Evolutionary conservation across 2,113 vertebrate genomes (phyloP).

Genomic region (Toxostoma redivivum): DNA sequence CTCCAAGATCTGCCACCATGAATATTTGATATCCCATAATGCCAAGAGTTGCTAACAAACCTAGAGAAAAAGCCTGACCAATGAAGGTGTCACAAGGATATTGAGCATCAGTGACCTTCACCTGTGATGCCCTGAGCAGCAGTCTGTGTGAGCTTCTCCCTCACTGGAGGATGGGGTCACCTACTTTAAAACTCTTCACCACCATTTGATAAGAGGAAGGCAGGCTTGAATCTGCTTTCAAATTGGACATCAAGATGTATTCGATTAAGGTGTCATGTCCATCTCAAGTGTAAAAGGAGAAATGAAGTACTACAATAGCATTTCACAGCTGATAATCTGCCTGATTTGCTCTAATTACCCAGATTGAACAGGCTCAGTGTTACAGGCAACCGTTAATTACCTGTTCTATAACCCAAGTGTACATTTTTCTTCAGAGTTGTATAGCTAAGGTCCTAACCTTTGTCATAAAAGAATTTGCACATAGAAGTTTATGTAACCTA

Average conservation of each 20-base stretch:
- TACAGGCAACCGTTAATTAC: conserved; percentile 71
- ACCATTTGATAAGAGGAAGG: conserved; percentile 1
- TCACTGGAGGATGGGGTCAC: background rate
- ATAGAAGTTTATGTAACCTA: background rate
- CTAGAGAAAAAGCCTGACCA: background rate
- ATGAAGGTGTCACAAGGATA: background rate
- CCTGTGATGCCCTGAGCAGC: background rate
- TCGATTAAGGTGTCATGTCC: conserved; percentile 62
- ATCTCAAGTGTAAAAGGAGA: conserved; percentile 62
- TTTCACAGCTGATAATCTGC: conserved; percentile 70
- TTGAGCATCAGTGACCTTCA: background rate
- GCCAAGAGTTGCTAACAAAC: background rate
- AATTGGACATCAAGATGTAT: conserved; percentile 56
- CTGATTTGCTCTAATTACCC: conserved; percentile 65
- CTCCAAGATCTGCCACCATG: background rate
- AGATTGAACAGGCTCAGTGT: conserved; percentile 44
- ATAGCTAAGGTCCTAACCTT: conserved; percentile 26
- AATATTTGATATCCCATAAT: background rate
- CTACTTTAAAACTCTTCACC: conserved; percentile 44
- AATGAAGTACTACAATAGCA: conserved; percentile 43
- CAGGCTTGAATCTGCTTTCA: conserved; percentile 38
- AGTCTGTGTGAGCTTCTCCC: background rate
- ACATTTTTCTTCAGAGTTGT: conserved; percentile 40
- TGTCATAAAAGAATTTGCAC: background rate
- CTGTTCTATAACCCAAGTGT: conserved; percentile 46